Evolutionary conservation across 2,888 invertebrate genomes (phyloP), one percentile per base, ranked within the genome.

Genomic region (Sicus ferrugineus): DNA sequence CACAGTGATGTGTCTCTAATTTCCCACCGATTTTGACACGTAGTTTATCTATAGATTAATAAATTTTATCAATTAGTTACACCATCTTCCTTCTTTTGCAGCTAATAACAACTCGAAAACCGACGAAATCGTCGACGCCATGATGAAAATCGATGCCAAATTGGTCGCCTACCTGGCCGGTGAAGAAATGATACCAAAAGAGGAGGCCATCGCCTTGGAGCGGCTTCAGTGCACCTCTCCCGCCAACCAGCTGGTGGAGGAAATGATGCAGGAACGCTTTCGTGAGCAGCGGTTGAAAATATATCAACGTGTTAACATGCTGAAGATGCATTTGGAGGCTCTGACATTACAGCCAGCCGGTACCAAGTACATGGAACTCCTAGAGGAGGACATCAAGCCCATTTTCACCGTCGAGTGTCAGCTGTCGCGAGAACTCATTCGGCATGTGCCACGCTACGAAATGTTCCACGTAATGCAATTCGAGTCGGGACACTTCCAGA

Each of bases 381-480:
- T 81, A 34, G 78, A 79, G 70, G 82, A 74, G 67, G 81, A 82
- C 56, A 81, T 82, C 42, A 79, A 80, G 54, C 81, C 81, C 42
- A 81, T 82, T 69, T 82, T 82, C 68, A 82, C 81, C 16, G 81
- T 82, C 19, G 81, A 82, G 59, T 82, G 81, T 69, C 81, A 82
- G 69, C 69, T 82, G 30, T 81, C 83, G 3, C 72, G 78, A 50
- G 81, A 82, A 2, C 68, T 82, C 16, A 81, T 82, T n/a, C 71
- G 75, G n/a, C 42, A 73, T 1, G 76, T 81, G 70, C 75, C 78
- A 30, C 80, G 80, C 31, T 72, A 70, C 19, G 76, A 80, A 31
- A 80, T 82, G 83, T 82, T 80, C 62, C 79, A 82, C 38, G 73
- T 81, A 28, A 82, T 82, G 82, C 81, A 82, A 77, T 82, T 82